Evolutionary conservation across 2,797 vertebrate species (phyloP).

Genomic region (Propithecus perrieri): DNA sequence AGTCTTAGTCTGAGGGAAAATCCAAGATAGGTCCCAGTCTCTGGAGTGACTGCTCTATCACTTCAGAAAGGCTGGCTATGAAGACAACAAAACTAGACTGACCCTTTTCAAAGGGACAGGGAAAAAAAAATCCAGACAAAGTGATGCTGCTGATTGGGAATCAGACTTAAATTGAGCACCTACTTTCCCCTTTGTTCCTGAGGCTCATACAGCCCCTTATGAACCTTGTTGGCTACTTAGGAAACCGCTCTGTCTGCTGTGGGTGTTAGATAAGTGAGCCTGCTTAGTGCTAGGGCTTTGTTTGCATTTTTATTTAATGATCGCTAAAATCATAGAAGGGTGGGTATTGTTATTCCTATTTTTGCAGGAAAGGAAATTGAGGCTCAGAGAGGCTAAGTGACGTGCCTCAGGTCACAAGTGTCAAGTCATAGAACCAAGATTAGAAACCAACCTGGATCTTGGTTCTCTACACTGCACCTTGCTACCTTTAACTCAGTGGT

Average conservation of each 20-base stretch:
- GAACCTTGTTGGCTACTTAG: background rate
- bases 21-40: background rate
- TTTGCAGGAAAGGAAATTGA: background rate
- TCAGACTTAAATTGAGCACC: background rate
- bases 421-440: background rate
- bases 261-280: background rate
- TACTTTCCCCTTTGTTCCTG: accelerated
- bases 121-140: background rate
- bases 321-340: background rate
- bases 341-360: background rate
- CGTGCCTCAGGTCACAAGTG: background rate
- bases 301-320: background rate
- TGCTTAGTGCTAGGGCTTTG: background rate
- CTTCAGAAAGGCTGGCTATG: background rate
- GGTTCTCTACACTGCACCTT: background rate
- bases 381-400: background rate
- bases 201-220: background rate
- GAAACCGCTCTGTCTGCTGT: background rate
- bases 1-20: background rate
- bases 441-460: background rate
- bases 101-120: background rate
- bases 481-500: background rate
- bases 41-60: conserved; percentile 3
- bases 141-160: background rate
- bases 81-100: background rate